Base-by-base conservation (phyloP, 2,797 vertebrate genomes). In the Mus minutoides region DNA sequence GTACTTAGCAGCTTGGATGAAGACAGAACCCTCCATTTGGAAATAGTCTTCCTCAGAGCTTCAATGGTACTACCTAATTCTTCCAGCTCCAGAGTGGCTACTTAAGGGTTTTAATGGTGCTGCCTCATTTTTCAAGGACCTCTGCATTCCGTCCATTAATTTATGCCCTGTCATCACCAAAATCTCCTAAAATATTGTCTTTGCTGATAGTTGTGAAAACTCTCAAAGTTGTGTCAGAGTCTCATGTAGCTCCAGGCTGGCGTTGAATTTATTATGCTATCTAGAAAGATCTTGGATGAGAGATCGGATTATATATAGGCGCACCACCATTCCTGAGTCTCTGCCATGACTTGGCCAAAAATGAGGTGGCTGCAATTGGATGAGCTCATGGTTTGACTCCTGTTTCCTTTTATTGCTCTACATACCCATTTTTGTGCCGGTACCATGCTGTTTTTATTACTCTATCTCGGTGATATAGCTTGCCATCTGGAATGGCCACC, bases 1-100 rank as follows among this genome's bases (percentile, higher is more conserved):
- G 43, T 1, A n/a, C 43, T 89, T 88, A 22, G 67, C 34, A 56
- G 37, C 46, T 90, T 91, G 60, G 4, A 8, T 34, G 43, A 78
- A 31, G 43, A 79, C 19, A 83, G 88, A 94, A 83, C 88, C 85
- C 69, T 91, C n/a, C 64, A 26, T 56, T 90, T 92, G 78, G 37
- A 94, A 91, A 91, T n/a, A 62, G 84, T 75, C 37, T 62, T 89
- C 16, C 58, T 89, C 31, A 31, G 67, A 85, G 94, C 62, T 92
- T 77, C 54, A 69, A 88, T 75, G 94, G 24, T 29, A 22, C 60
- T 16, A 21, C 8, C 93, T 79, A 31, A 62, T 76, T 67, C 31
- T 16, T 34, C 64, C 64, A 34, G 64, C 31, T 31, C 29, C 62
- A 64, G 12, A 2, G 29, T 31, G 62, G 29, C 62, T 64, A 14